phyloP scores from a whole-genome alignment of 2,888 invertebrate species.

The Agriotes lineatus region DNA sequence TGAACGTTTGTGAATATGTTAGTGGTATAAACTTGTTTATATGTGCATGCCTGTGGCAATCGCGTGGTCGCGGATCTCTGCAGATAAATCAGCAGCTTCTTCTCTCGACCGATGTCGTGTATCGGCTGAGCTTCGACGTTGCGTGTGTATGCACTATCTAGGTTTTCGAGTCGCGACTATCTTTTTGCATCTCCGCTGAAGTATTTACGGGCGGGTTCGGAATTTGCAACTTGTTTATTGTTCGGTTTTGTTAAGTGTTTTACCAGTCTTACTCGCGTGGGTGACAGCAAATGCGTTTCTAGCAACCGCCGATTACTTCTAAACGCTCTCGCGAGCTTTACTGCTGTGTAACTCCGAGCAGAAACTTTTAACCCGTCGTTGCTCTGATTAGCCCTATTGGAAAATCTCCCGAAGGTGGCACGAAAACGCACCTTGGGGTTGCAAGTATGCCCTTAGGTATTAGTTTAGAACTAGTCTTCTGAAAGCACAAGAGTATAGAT shows the following conservation, averaged over 20 bases:
- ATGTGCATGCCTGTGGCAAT: slow-evolving; percentile 52
- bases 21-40: slow-evolving; percentile 59
- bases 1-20: slow-evolving; percentile 62
- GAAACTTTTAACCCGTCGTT: too few relatives aligned
- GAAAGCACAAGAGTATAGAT: too few relatives aligned
- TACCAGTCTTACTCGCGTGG: slow-evolving; percentile 53
- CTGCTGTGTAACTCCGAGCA: slow-evolving; percentile 12
- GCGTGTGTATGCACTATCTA: slow-evolving; percentile 47
- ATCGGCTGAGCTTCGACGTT: slow-evolving; percentile 35
- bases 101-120: slow-evolving; percentile 37
- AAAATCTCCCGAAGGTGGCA: too few relatives aligned
- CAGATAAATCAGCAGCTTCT: slow-evolving; percentile 53
- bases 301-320: slow-evolving; percentile 20
- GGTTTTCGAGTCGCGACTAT: slow-evolving; percentile 42
- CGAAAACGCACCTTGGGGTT: too few relatives aligned
- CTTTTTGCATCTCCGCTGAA: slow-evolving; percentile 41
- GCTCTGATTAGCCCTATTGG: too few relatives aligned
- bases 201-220: slow-evolving; percentile 46
- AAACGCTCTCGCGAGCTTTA: slow-evolving; percentile 14
- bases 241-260: slow-evolving; percentile 50
- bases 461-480: too few relatives aligned
- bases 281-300: slow-evolving; percentile 45
- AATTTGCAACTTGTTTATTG: slow-evolving; percentile 50
- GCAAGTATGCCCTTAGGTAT: too few relatives aligned
- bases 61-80: slow-evolving; percentile 54